These are phyloP conservation scores for Notiomystis cincta DNA, from an alignment of 2,113 vertebrate genomes.

Conservation along the genomic window DNA sequence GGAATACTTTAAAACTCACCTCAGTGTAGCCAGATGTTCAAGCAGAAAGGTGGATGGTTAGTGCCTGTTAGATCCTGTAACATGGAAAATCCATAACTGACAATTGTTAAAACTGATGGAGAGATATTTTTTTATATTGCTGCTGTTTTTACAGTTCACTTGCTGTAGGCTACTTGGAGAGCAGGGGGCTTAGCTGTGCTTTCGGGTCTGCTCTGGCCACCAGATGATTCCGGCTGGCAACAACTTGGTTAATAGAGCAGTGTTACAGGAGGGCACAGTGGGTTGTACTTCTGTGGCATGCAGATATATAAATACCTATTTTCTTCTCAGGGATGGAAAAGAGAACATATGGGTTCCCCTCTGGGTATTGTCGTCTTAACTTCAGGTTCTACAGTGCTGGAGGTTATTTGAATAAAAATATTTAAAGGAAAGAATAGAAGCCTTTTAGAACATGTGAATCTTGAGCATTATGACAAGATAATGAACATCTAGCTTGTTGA, in stretches of 20 bases:
- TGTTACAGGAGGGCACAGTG: not conserved
- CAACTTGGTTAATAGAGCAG: not conserved
- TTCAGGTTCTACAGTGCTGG: not conserved
- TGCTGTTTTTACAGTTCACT: not conserved
- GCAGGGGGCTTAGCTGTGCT: not conserved
- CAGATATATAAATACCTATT: constrained; percentile 6
- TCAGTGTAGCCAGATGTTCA: not conserved
- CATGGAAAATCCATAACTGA: not conserved
- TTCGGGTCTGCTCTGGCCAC: not conserved
- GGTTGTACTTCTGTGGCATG: not conserved
- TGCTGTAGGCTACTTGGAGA: not conserved
- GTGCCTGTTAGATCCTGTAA: not conserved
- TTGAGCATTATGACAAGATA: constrained; percentile 62
- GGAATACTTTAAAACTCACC: not conserved
- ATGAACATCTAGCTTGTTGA: constrained; percentile 44
- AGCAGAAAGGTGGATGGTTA: not conserved
- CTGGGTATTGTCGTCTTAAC: constrained; percentile 27
- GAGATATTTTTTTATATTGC: not conserved
- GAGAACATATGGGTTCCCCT: constrained; percentile 1
- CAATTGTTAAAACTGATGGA: not conserved
- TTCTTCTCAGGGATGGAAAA: not conserved
- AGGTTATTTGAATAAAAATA: constrained; percentile 62
- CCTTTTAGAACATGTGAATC: constrained; percentile 20
- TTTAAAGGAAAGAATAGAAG: constrained; percentile 51
- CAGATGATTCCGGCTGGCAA: not conserved